phyloP scores from a whole-genome alignment of 2,797 vertebrate species.

The Poeciliopsis presidionis region DNA sequence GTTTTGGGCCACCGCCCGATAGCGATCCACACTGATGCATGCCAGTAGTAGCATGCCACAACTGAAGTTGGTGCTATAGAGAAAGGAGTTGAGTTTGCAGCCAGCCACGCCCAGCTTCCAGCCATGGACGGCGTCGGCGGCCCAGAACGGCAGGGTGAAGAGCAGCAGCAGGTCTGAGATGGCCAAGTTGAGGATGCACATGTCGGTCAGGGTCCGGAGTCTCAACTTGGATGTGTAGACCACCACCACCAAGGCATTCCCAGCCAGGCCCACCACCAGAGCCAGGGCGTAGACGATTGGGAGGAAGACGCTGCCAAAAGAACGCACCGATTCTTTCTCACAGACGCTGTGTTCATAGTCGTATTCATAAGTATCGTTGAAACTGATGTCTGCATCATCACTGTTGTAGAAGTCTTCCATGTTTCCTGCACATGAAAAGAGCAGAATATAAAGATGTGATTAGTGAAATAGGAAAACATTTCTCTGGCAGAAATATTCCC shows the following conservation, averaged over 20 bases:
- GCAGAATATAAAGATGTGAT: not conserved
- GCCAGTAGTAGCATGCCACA: conserved; percentile 93
- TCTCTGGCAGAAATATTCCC: not conserved
- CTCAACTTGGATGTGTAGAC: conserved; percentile 87
- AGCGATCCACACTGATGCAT: conserved; percentile 92
- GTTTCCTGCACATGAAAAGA: conserved; percentile 38
- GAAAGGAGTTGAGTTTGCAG: conserved; percentile 89
- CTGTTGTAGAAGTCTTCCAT: conserved; percentile 56
- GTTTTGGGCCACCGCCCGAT: conserved; percentile 72
- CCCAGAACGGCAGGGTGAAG: conserved; percentile 93
- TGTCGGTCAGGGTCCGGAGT: conserved; percentile 86
- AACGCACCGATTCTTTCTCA: conserved; percentile 87
- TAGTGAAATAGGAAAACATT: not conserved
- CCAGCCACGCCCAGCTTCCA: conserved; percentile 85
- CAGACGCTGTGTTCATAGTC: conserved; percentile 83
- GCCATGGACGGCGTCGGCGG: conserved; percentile 86
- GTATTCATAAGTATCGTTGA: conserved; percentile 69
- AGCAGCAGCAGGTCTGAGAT: conserved; percentile 90
- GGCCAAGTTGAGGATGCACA: conserved; percentile 92
- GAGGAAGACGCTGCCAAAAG: conserved; percentile 87
- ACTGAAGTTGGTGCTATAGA: conserved; percentile 93
- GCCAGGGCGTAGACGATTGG: conserved; percentile 86
- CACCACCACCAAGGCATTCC: conserved; percentile 88
- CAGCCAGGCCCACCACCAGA: conserved; percentile 87
- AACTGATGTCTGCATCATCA: conserved; percentile 42